Conservation (phyloP, 2,113 vertebrate genomes). For the Tachysurus fulvidraco region DNA sequence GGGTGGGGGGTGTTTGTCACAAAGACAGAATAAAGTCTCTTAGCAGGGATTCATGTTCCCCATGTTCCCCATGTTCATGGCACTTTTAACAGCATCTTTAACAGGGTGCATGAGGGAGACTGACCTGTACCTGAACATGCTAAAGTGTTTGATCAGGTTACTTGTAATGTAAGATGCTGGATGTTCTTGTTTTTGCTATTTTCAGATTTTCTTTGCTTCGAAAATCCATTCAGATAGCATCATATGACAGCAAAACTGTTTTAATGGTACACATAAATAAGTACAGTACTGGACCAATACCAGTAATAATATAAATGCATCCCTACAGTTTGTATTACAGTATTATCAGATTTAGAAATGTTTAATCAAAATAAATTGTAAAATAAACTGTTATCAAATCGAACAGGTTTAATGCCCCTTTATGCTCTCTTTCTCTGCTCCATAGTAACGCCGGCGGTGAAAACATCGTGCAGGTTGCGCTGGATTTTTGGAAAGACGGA, state of each 20-base stretch:
- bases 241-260: background rate
- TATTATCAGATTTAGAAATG: background rate
- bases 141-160: background rate
- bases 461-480: constrained; percentile 76
- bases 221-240: background rate
- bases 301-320: background rate
- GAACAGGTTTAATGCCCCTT: no score
- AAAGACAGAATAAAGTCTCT: background rate
- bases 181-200: background rate
- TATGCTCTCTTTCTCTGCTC: background rate
- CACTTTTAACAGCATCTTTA: background rate
- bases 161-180: background rate
- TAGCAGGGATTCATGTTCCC: background rate
- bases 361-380: background rate
- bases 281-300: background rate
- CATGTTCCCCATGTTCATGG: background rate
- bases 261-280: background rate
- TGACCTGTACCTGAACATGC: no score
- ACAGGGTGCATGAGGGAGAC: background rate
- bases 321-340: no score
- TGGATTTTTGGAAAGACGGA: constrained; percentile 86
- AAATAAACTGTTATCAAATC: no score
- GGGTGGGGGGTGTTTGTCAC: no score
- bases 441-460: constrained; percentile 88
- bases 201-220: background rate